phyloP scores from a whole-genome alignment of 2,888 invertebrate genomes.

The Lordiphosa andalusiaca region DNA sequence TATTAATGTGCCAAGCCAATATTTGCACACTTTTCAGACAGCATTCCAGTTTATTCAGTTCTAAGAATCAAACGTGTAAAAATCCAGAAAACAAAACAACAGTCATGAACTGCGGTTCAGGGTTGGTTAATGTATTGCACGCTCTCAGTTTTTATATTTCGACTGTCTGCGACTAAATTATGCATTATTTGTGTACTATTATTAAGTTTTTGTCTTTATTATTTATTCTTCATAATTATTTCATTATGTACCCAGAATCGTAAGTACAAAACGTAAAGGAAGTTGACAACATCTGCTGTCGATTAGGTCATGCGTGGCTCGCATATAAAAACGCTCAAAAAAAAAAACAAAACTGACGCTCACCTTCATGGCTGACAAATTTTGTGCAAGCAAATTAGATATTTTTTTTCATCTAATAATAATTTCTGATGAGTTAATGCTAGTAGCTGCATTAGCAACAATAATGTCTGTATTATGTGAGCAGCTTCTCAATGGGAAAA shows the following conservation, averaged over 20 bases:
- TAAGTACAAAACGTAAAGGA: slow-evolving; percentile 42
- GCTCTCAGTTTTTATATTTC: slow-evolving; percentile 22
- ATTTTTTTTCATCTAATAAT: slow-evolving; percentile 43
- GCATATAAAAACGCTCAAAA: slow-evolving; percentile 32
- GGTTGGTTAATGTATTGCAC: slow-evolving; percentile 62
- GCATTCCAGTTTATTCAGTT: slow-evolving; percentile 20
- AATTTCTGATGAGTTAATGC: slow-evolving; percentile 47
- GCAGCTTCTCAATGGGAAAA: neutral
- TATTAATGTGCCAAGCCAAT: slow-evolving; percentile 15
- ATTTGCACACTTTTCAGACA: slow-evolving; percentile 29
- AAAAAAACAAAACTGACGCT: slow-evolving; percentile 25
- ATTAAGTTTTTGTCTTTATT: slow-evolving; percentile 59
- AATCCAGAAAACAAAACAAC: slow-evolving; percentile 48
- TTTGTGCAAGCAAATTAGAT: slow-evolving; percentile 15
- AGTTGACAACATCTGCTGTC: slow-evolving; percentile 67
- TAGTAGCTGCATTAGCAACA: slow-evolving; percentile 16
- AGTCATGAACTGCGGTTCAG: slow-evolving; percentile 48
- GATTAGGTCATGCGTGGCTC: slow-evolving; percentile 71
- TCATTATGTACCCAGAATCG: slow-evolving; percentile 43
- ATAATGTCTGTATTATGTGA: slow-evolving; percentile 63
- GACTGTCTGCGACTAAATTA: slow-evolving; percentile 40
- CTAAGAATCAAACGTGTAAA: slow-evolving; percentile 66
- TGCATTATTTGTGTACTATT: slow-evolving; percentile 71
- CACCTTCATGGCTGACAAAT: slow-evolving; percentile 73
- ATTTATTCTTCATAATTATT: slow-evolving; percentile 72